A percentile compares a stretch with the other conserved stretches of the same genome.
Conservation (phyloP, 1,140 invertebrate species). For the Nymphalis io region DNA sequence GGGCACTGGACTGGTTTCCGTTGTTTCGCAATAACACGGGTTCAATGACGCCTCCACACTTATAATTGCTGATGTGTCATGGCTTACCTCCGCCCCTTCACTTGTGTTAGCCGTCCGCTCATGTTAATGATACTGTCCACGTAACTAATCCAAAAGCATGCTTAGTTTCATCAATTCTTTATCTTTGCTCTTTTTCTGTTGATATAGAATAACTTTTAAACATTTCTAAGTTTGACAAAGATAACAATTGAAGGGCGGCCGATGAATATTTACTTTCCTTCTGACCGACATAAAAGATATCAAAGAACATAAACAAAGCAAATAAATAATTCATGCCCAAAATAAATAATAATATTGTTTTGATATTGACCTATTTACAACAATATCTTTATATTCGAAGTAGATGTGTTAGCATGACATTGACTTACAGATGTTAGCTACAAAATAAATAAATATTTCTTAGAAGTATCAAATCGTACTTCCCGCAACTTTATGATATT, state of each 20-base stretch:
- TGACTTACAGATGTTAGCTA: slow-evolving; percentile 18
- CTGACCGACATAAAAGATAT: slow-evolving; percentile 71
- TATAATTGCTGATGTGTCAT: slow-evolving; percentile 75
- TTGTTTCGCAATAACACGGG: slow-evolving; percentile 79
- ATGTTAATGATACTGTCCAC: slow-evolving; percentile 43
- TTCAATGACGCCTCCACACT: slow-evolving; percentile 76
- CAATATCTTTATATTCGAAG: slow-evolving; percentile 33
- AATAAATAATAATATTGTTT: slow-evolving; percentile 68
- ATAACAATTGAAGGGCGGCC: slow-evolving; percentile 1
- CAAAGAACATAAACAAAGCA: slow-evolving; percentile 70
- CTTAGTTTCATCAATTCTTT: not conserved
- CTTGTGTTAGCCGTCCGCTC: slow-evolving; percentile 45
- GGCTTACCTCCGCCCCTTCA: slow-evolving; percentile 65
- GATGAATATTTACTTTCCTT: slow-evolving; percentile 57
- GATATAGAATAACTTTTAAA: not conserved
- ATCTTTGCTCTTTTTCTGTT: not conserved
- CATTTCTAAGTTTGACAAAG: not conserved
- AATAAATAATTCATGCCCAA: slow-evolving; percentile 67
- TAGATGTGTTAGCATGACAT: slow-evolving; percentile 10
- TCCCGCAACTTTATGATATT: not conserved
- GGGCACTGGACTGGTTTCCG: slow-evolving; percentile 75
- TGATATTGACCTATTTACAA: slow-evolving; percentile 69
- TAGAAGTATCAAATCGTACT: not conserved
- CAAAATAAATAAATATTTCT: slow-evolving; percentile 1
- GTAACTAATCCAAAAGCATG: slow-evolving; percentile 29